Base-by-base conservation (phyloP, 1,140 invertebrate genomes). In the Drosophila prosaltans region DNA sequence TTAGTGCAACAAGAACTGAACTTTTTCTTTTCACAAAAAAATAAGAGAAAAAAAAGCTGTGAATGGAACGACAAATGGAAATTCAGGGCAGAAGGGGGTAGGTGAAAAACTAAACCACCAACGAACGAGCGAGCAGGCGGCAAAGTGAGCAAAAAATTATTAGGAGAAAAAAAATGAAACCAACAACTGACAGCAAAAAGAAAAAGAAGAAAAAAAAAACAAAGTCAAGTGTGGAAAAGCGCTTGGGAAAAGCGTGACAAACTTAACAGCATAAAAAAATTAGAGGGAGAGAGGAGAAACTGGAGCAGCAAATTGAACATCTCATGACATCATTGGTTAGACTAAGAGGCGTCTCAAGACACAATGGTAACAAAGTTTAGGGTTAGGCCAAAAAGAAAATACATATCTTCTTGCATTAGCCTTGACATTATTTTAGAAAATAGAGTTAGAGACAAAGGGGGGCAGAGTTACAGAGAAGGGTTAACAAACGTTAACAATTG, bases 221-320 rank as follows among this genome's bases (percentile, higher is more conserved):
- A 26, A 64, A 64, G 62, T 64, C 62, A 64, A 64, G 62, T 64
- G 62, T 51, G 45, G 62, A 64, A 64, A 62, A 62, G 16, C 24
- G 60, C 26, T 40, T 16, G n/a, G 26, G 41, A 62, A 62, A 64
- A 64, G 62, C 62, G 62, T 64, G 62, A 64, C 62, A 64, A 64
- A 64, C 28, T 48, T 30, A 64, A 64, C 30, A 64, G 62, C 45
- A 64, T 45, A 30, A 64, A 48, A 45, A 39, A 16, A 30, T 2
- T 30, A 30, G 28, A 4, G 28, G 28, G 4, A 16, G 16, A 16
- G 8, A 6, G 28, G 21, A 48, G 7, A 51, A 64, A 64, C 45
- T 64, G 62, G 62, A 64, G 62, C 62, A 64, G 45, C 43, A 24
- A 64, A 43, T 30, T 28, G 45, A 48, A 64, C 62, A 64, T 51